These are phyloP conservation scores for Atopsyche davidsoni DNA, from an alignment of 1,140 invertebrate species.

Conservation along the genomic window DNA sequence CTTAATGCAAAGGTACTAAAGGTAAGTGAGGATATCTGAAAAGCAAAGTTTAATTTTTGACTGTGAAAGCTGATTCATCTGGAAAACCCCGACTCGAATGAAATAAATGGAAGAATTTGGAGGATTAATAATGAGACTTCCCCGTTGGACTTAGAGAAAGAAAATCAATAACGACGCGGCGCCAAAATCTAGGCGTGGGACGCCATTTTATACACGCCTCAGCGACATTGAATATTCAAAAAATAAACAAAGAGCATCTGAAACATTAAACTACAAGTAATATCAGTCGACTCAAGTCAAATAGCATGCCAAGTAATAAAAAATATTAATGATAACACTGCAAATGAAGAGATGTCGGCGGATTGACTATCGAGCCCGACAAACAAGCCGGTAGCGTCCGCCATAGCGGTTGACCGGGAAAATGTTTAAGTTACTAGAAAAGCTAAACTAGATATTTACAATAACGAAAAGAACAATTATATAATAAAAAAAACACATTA, in stretches of 20 bases:
- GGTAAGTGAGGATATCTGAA: constrained; percentile 13
- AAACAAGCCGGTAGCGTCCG: constrained; percentile 20
- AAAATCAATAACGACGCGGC: constrained; percentile 28
- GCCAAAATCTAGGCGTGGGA: constrained; percentile 26
- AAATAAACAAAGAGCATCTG: constrained; percentile 22
- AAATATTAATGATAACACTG: constrained; percentile 13
- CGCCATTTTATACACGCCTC: constrained; percentile 37
- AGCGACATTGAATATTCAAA: constrained; percentile 18
- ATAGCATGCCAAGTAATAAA: constrained; percentile 16
- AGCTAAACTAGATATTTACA: constrained; percentile 7
- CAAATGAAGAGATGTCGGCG: constrained; percentile 20
- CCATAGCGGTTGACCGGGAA: constrained; percentile 15
- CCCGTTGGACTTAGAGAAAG: constrained; percentile 21
- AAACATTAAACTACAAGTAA: constrained; percentile 26
- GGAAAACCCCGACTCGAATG: constrained; percentile 15
- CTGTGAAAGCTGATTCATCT: constrained; percentile 17
- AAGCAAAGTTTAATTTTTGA: constrained; percentile 24
- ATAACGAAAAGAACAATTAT: neutral
- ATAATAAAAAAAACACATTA: neutral
- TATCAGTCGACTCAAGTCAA: constrained; percentile 11
- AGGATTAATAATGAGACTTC: constrained; percentile 16
- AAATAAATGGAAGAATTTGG: constrained; percentile 10
- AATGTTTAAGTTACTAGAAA: constrained; percentile 8
- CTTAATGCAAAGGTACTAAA: neutral
- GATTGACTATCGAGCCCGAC: constrained; percentile 13